Evolutionary conservation across 2,888 invertebrate species (phyloP).

Genomic region (Ennomos quercinarius): DNA sequence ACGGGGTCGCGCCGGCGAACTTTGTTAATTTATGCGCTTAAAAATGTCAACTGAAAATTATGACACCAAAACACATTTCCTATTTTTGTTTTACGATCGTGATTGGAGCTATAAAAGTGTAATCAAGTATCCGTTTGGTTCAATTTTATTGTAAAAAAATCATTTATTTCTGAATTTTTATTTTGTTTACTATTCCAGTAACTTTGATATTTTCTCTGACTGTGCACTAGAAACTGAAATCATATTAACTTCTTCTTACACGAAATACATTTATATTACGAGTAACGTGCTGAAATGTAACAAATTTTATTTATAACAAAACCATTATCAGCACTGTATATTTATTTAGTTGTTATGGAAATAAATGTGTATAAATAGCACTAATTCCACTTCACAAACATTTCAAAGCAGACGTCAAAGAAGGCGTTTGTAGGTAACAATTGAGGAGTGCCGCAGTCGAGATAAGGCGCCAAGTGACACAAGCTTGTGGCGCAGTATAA

Average conservation of each 20-base stretch:
- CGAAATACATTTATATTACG: no score
- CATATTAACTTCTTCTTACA: no score
- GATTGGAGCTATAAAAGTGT: conserved; percentile 47
- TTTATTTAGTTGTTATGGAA: no score
- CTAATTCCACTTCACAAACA: conserved; percentile 44
- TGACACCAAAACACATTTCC: conserved; percentile 84
- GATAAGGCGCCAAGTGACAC: conserved; percentile 74
- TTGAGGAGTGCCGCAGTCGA: conserved; percentile 71
- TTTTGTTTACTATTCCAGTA: background rate
- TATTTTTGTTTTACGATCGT: conserved; percentile 70
- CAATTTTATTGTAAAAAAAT: conserved; percentile 1
- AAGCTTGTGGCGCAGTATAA: conserved; percentile 50
- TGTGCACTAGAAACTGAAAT: no score
- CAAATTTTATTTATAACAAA: no score
- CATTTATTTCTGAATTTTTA: background rate
- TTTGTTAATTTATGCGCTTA: conserved; percentile 86
- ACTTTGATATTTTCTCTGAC: no score
- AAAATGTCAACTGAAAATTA: conserved; percentile 85
- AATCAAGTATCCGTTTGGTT: conserved; percentile 13
- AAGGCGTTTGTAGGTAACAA: conserved; percentile 48
- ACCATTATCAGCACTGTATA: no score
- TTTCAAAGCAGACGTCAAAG: conserved; percentile 49
- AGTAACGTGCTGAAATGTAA: no score
- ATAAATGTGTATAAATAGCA: conserved; percentile 11
- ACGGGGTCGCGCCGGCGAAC: conserved; percentile 82